Evolutionary conservation across 2,888 invertebrate species (phyloP).

Genomic region (Euzetes globulus): DNA sequence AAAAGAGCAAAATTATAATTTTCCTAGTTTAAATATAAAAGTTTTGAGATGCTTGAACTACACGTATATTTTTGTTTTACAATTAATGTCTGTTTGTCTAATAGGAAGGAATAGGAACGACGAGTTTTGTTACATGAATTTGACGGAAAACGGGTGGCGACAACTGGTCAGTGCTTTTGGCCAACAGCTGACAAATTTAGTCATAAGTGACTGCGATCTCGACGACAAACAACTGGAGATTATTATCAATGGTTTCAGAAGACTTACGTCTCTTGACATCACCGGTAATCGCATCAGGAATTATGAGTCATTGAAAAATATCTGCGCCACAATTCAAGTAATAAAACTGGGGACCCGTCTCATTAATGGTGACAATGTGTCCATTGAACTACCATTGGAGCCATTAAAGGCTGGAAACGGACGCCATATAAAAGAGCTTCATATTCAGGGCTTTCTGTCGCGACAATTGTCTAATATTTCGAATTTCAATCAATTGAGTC

Average conservation of each 20-base stretch:
- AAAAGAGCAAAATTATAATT: no score
- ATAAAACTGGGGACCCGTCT: conserved; percentile 30
- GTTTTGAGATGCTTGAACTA: no score
- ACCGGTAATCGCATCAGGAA: conserved; percentile 24
- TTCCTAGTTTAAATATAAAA: no score
- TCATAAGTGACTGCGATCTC: conserved; percentile 28
- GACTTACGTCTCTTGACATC: conserved; percentile 15
- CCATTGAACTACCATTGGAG: conserved; percentile 6
- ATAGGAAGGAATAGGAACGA: conserved; percentile 28
- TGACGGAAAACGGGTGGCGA: conserved; percentile 29
- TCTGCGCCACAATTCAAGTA: neutral
- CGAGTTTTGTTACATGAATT: conserved; percentile 23
- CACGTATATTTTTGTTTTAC: no score
- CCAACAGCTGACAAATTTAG: conserved; percentile 17
- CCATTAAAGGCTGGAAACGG: conserved; percentile 4
- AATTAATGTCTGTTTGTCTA: neutral
- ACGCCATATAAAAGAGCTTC: neutral
- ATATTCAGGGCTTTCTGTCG: conserved; percentile 24
- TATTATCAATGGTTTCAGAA: conserved; percentile 22
- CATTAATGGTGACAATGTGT: neutral
- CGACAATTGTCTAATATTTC: neutral
- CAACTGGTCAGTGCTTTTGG: conserved; percentile 5
- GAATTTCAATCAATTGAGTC: neutral
- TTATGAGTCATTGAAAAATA: neutral
- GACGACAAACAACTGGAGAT: conserved; percentile 27